phyloP scores from a whole-genome alignment of 1,140 invertebrate species.

The Bombus affinis region DNA sequence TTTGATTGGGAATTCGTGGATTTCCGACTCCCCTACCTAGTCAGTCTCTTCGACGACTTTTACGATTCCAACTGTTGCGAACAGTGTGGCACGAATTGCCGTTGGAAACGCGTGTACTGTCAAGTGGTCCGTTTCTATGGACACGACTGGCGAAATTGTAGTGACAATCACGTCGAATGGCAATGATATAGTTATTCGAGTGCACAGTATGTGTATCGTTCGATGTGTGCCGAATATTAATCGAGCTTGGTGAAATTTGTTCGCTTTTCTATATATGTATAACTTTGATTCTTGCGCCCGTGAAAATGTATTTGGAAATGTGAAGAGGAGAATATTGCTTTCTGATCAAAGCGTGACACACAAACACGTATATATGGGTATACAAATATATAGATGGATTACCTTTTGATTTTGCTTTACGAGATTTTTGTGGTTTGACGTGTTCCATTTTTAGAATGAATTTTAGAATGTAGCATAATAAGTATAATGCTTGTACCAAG shows the following conservation, averaged over 20 bases:
- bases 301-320: neutral
- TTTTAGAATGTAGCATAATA: neutral
- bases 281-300: neutral
- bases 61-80: neutral
- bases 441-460: no score
- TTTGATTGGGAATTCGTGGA: constrained; percentile 26
- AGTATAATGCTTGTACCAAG: neutral
- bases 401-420: neutral
- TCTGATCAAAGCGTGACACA: neutral
- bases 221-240: neutral
- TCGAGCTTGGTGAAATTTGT: neutral
- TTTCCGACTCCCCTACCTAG: neutral
- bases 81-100: constrained; percentile 16
- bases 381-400: no score
- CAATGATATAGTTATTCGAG: neutral
- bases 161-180: neutral
- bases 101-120: neutral
- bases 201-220: neutral
- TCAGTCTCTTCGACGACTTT: neutral
- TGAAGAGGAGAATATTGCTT: neutral
- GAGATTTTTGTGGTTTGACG: neutral
- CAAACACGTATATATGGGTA: no score
- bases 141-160: neutral
- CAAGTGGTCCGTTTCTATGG: neutral
- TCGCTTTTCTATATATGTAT: no score